Evolutionary conservation across 2,888 invertebrate species (phyloP).

Genomic region (Diplazon laetatorius): DNA sequence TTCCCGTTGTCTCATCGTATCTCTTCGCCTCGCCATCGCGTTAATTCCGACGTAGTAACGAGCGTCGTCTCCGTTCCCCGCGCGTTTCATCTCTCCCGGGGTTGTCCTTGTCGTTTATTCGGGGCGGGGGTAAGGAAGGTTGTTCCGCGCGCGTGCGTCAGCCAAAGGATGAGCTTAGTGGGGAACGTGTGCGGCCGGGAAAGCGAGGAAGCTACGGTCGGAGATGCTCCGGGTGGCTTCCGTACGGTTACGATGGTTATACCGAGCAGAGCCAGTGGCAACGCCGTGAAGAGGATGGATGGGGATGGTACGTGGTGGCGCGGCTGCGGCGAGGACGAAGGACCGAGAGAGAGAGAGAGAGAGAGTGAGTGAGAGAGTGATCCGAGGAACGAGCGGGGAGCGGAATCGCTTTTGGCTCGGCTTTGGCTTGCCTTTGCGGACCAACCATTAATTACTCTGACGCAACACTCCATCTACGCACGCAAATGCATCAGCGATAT

Average conservation of each 20-base stretch:
- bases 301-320: conserved; percentile 28
- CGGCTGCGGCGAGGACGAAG: conserved; percentile 16
- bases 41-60: conserved; percentile 65
- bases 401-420: conserved; percentile 37
- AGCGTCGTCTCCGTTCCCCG: conserved; percentile 47
- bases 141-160: conserved; percentile 8
- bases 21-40: conserved; percentile 39
- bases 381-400: conserved; percentile 15
- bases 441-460: conserved; percentile 68
- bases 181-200: conserved; percentile 45
- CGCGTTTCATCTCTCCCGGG: too few relatives aligned
- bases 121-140: too few relatives aligned
- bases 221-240: conserved; percentile 28
- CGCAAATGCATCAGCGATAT: conserved; percentile 63
- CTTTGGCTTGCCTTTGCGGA: conserved; percentile 65
- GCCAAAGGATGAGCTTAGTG: conserved; percentile 58
- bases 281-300: conserved; percentile 58
- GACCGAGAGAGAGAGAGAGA: conserved; percentile 32
- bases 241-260: neutral
- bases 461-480: conserved; percentile 70
- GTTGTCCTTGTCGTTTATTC: conserved; percentile 35
- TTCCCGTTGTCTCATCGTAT: neutral
- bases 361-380: conserved; percentile 31
- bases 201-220: conserved; percentile 23
- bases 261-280: conserved; percentile 1